Base-by-base conservation (phyloP, 2,888 invertebrate species). In the Tetragnatha montana region DNA sequence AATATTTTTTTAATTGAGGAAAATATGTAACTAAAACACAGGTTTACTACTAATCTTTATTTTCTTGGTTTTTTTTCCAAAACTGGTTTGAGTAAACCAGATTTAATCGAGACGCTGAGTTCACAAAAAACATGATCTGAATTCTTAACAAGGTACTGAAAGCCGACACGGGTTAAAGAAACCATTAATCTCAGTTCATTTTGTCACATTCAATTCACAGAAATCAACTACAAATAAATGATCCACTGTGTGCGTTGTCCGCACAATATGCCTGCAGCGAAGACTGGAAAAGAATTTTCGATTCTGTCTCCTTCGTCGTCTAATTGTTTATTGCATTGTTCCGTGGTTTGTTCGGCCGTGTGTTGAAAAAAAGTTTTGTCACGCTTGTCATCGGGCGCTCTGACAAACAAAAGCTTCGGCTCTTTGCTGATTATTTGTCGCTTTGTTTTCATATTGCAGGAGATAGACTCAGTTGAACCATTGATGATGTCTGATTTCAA, bases 241-340 rank as follows among this genome's bases (percentile, higher is more conserved):
- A 35, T 35, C 35, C 35, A 35, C 35, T 35, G 35, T 35, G 35
- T 35, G 35, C 35, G 35, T 35, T 35, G 35, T 35, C 35, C 35
- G 50, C 76, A 76, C 76, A 76, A 76, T 76, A 76, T 50, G 50
- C 10, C 19, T 78, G 78, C 17, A 60, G 60, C 60, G 12, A 17
- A 60, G 60, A 10, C 60, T 6, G 60, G 60, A 4, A 60, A 60
- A 60, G 60, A 10, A 60, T 3, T 17, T 60, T 35, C 35, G 60
- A 60, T 60, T 10, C 60, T 82, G 74, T 74, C 82, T n/a, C 22
- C 47, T n/a, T 7, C 22, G 60, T 22, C 60, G 19, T n/a, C 60
- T 60, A 82, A 51, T 74, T 74, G 74, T 82, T 82, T 76, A 74
- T 60, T 74, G 19, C 50, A 50, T 51, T 71, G 50, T 73, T 73